These are phyloP conservation scores for Tragopan temminckii DNA, from an alignment of 2,797 vertebrate species.

Conservation along the genomic window DNA sequence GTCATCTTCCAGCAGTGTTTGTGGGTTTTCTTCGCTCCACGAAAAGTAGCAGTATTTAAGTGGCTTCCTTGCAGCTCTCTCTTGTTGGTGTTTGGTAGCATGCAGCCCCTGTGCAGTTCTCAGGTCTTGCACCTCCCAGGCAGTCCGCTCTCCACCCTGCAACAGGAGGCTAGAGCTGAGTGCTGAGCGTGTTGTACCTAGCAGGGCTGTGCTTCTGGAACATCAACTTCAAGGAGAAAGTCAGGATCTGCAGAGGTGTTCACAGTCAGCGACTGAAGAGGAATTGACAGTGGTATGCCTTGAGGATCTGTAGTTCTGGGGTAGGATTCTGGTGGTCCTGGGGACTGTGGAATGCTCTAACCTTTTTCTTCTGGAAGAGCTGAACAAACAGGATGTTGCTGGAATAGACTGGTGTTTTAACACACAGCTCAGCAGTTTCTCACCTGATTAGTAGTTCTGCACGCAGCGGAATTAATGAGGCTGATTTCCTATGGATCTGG, in stretches of 20 bases:
- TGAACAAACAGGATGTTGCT: background rate
- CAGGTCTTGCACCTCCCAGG: background rate
- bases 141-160: background rate
- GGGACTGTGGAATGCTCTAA: background rate
- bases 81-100: background rate
- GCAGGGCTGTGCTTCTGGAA: background rate
- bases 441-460: background rate
- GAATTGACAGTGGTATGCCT: background rate
- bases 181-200: background rate
- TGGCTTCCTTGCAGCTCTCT: background rate
- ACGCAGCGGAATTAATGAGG: slow-evolving; percentile 6
- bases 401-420: background rate
- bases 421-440: background rate
- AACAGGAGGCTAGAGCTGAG: background rate
- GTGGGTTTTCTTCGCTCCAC: background rate
- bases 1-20: background rate
- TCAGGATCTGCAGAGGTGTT: background rate
- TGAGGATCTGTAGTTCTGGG: background rate
- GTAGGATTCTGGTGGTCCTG: background rate
- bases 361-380: background rate
- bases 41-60: background rate
- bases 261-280: background rate
- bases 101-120: background rate
- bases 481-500: slow-evolving; percentile 44
- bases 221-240: background rate